Conservation (phyloP, 1,140 invertebrate genomes). For the Penaeus indicus region DNA sequence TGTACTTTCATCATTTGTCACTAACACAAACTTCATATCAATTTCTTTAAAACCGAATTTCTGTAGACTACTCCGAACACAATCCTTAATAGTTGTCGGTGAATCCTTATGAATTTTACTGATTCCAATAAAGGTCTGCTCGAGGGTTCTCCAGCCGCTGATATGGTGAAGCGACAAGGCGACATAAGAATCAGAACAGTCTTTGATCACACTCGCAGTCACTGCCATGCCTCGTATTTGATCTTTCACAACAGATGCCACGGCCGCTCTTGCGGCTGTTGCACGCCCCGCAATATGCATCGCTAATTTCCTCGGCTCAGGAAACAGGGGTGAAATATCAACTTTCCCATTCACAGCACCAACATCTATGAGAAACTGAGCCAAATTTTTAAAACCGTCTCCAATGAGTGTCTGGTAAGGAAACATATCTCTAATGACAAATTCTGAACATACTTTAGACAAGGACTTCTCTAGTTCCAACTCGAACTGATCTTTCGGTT, state of each 20-base stretch:
- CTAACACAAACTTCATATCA: too few species aligned
- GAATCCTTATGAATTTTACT: not conserved
- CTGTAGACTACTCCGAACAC: not conserved
- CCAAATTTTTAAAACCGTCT: not conserved
- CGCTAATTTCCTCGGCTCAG: not conserved
- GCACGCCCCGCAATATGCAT: not conserved
- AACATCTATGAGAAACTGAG: constrained; percentile 31
- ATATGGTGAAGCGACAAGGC: not conserved
- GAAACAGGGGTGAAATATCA: not conserved
- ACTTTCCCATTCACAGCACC: constrained; percentile 2
- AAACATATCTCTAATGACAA: constrained; percentile 13
- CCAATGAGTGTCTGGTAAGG: not conserved
- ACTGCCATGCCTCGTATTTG: not conserved
- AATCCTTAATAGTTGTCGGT: not conserved
- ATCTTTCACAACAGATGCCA: too few species aligned
- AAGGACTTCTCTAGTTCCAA: not conserved
- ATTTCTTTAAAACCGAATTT: too few species aligned
- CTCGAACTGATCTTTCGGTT: not conserved
- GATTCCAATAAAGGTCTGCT: not conserved
- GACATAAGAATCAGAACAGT: not conserved
- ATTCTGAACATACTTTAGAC: constrained; percentile 18
- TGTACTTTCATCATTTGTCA: too few species aligned
- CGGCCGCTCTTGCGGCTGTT: not conserved
- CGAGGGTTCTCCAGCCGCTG: constrained; percentile 7
- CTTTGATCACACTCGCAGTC: not conserved